Conservation (phyloP, 2,888 invertebrate species). For the Drymonia ruficornis region DNA sequence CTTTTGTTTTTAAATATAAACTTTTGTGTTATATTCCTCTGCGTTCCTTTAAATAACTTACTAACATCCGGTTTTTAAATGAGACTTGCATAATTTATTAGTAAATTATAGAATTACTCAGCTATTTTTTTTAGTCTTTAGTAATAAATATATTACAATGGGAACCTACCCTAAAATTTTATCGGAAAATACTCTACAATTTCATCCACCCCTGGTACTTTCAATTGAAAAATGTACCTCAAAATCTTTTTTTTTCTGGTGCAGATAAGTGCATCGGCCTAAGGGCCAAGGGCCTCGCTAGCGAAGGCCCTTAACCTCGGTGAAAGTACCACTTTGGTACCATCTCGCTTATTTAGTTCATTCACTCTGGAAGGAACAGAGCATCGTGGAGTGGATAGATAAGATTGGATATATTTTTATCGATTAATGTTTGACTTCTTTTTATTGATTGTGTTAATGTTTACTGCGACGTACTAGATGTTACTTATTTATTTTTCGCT, state of each 20-base stretch:
- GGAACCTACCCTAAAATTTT: not conserved
- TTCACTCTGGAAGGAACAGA: slow-evolving; percentile 64
- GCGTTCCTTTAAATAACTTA: too few species aligned
- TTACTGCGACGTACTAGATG: too few species aligned
- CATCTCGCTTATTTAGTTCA: slow-evolving; percentile 80
- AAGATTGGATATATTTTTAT: not conserved
- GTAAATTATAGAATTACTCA: too few species aligned
- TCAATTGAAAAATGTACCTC: slow-evolving; percentile 10
- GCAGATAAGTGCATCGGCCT: slow-evolving; percentile 69
- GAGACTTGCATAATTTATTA: too few species aligned
- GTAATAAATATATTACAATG: too few species aligned
- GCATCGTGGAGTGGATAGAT: slow-evolving; percentile 41
- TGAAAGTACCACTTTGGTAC: slow-evolving; percentile 74
- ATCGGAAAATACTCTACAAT: slow-evolving; percentile 3
- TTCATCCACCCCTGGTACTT: slow-evolving; percentile 17
- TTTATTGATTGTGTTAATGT: not conserved
- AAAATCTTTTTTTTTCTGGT: slow-evolving; percentile 38
- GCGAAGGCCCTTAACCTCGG: slow-evolving; percentile 71
- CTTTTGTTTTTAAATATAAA: too few species aligned
- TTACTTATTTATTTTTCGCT: too few species aligned
- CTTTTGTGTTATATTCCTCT: too few species aligned
- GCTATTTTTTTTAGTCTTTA: too few species aligned
- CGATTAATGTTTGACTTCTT: not conserved
- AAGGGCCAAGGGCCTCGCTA: slow-evolving; percentile 59
- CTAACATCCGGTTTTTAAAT: too few species aligned